A percentile compares a stretch with the other conserved stretches of the same genome.
phyloP scores from a whole-genome alignment of 2,113 vertebrate species.

The Syngnathus typhle region DNA sequence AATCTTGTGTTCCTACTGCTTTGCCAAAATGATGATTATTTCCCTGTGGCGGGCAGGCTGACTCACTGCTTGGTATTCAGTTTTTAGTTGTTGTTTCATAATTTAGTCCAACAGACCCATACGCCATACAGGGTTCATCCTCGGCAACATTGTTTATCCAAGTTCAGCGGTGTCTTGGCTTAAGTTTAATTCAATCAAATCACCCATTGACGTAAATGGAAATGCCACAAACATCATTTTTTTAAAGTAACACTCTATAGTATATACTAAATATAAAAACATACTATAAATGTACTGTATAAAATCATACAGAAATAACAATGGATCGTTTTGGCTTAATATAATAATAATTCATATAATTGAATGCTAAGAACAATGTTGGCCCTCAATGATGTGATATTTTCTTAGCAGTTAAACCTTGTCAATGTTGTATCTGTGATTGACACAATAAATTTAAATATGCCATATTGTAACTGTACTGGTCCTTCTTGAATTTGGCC shows the following conservation, averaged over 20 bases:
- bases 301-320: no score
- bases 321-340: no score
- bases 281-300: no score
- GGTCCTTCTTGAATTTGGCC: background rate
- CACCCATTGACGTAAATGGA: background rate
- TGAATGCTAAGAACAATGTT: constrained; percentile 28
- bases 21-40: constrained; percentile 1
- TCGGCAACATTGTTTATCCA: background rate
- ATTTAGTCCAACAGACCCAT: background rate
- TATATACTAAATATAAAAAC: no score
- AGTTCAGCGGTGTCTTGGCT: background rate
- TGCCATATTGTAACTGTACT: constrained; percentile 27
- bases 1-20: background rate
- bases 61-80: background rate
- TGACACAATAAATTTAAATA: constrained; percentile 27
- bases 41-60: background rate
- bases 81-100: background rate
- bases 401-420: constrained; percentile 21
- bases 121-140: background rate
- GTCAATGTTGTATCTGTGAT: constrained; percentile 48
- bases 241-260: background rate
- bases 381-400: constrained; percentile 35
- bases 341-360: background rate
- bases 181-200: background rate
- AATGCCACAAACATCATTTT: background rate